Base-by-base conservation (phyloP, 1,140 invertebrate species). In the Drosophila micromelanica region DNA sequence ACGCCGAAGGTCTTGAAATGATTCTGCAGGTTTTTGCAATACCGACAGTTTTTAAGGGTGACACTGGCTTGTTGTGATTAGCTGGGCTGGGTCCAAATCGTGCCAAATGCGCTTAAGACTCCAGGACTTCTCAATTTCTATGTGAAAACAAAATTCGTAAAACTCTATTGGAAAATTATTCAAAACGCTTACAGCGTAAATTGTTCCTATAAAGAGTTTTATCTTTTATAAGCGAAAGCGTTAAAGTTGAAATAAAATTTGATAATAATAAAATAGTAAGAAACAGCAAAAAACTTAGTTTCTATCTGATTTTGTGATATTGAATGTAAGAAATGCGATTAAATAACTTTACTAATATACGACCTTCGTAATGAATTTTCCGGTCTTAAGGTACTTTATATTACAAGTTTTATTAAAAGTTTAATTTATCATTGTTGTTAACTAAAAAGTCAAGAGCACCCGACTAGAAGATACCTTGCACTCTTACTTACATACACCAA, bases 141-240 rank as follows among this genome's bases (percentile, higher is more conserved):
- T 35, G 6, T 35, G 0, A 35, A 35, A 69, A 57, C 59, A 40
- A 35, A 61, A 63, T 35, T 72, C 81, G 80, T 86, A 86, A 86
- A 86, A 86, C 56, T 77, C 77, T 80, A 86, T 86, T 86, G 63
- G 73, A 86, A 85, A 86, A 80, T 85, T 80, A 85, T 85, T 70
- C 81, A 78, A 64, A 81, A 71, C 64, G 75, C 64, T 72, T 65
- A 42, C 35, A 73, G n/a, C 56, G 54, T 68, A 68, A 62, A 48
- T 42, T 40, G 5, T 13, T 40, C 8, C 27, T 76, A 56, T 57
- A 17, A 60, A 42, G 38, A 78, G 43, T 70, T 72, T 72, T 42
- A 56, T 56, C 62, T 35, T 68, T 80, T 73, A 54, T 67, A 56
- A 54, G 59, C 11, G 6, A 17, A 56, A 48, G 5, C 5, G 2